A percentile compares a stretch with the other conserved stretches of the same genome.
These are phyloP conservation scores for Martes martes DNA, from an alignment of 2,113 vertebrate genomes.

Conservation along the genomic window DNA sequence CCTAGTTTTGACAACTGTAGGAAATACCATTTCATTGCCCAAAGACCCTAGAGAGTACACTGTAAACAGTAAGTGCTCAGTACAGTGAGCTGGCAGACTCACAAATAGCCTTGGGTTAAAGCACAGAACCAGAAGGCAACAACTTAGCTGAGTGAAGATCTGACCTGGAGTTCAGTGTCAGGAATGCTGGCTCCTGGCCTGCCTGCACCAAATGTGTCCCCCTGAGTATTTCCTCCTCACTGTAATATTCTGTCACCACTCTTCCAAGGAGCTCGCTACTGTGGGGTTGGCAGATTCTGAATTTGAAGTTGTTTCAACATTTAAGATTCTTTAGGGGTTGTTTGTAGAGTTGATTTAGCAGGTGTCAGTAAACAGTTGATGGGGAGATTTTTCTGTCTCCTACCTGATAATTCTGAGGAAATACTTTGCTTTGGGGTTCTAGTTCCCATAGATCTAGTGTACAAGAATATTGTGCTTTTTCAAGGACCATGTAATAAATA, in stretches of 20 bases:
- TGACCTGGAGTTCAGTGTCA: not conserved
- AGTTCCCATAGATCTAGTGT: not conserved
- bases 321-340: not conserved
- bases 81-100: not conserved
- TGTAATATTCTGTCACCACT: not conserved
- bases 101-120: not conserved
- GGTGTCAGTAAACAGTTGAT: not conserved
- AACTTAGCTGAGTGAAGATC: constrained; percentile 12
- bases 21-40: constrained; percentile 12
- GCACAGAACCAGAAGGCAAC: not conserved
- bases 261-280: not conserved
- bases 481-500: not conserved
- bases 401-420: constrained; percentile 6
- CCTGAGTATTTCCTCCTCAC: not conserved
- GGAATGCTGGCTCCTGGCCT: not conserved
- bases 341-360: not conserved
- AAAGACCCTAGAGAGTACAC: not conserved
- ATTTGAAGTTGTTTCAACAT: not conserved
- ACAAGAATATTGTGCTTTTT: not conserved
- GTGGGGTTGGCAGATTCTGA: not conserved
- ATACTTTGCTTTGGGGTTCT: not conserved
- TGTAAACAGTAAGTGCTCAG: not conserved
- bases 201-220: not conserved
- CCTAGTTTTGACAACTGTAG: not conserved
- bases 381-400: not conserved